A percentile compares a stretch with the other conserved stretches of the same genome.
Conservation (phyloP, 2,888 invertebrate genomes). For the Oligia latruncula region DNA sequence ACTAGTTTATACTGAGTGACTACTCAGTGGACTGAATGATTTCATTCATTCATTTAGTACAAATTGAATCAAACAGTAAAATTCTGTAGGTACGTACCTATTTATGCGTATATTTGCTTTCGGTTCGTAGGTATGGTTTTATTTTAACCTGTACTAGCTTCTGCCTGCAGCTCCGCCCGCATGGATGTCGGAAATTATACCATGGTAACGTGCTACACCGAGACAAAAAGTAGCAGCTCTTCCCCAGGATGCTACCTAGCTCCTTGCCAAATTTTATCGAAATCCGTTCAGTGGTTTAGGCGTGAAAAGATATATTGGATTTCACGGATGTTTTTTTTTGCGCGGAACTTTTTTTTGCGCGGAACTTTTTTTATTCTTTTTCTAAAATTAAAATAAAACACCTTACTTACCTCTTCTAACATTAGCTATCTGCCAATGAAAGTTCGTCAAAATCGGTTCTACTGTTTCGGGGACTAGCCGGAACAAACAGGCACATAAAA, state of each 20-base stretch:
- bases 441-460: too few relatives aligned
- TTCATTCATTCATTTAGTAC: slow-evolving; percentile 29
- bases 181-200: neutral
- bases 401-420: too few relatives aligned
- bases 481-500: too few relatives aligned
- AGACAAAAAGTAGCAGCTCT: neutral
- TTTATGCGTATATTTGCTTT: slow-evolving; percentile 6
- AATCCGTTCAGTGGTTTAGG: neutral
- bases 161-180: neutral
- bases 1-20: slow-evolving; percentile 46
- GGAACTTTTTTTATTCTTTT: neutral
- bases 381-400: neutral
- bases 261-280: neutral
- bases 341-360: neutral
- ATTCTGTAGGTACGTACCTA: neutral
- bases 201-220: neutral
- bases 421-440: too few relatives aligned
- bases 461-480: too few relatives aligned
- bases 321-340: neutral
- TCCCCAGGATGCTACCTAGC: neutral
- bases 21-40: slow-evolving; percentile 39
- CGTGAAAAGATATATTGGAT: neutral
- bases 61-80: slow-evolving; percentile 17
- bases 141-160: neutral
- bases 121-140: neutral